Percentiles rank a stretch among this genome's conserved stretches.
phyloP scores from a whole-genome alignment of 2,797 vertebrate species.

The Trachurus trachurus region DNA sequence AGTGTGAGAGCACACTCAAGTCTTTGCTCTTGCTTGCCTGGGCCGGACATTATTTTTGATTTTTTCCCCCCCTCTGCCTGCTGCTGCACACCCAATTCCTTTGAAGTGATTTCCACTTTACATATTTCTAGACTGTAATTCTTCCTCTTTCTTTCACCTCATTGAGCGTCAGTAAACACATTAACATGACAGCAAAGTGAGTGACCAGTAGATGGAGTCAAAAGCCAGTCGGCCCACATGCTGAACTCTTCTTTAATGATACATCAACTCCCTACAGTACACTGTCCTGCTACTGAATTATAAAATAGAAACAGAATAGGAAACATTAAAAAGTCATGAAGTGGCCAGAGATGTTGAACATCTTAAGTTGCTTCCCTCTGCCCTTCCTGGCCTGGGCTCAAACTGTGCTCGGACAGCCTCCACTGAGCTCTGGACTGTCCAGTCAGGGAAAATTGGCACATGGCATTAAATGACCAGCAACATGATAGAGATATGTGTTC shows the following conservation, averaged over 20 bases:
- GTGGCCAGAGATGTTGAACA: constrained; percentile 37
- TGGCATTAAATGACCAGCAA: not conserved
- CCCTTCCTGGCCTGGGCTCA: constrained; percentile 18
- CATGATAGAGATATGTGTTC: no score
- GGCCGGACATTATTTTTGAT: constrained; percentile 52
- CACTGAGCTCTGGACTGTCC: not conserved
- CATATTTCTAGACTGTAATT: constrained; percentile 29
- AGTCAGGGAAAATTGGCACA: not conserved
- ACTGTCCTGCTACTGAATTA: constrained; percentile 53
- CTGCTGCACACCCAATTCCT: constrained; percentile 20
- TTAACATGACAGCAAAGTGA: constrained; percentile 20
- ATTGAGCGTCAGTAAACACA: constrained; percentile 12
- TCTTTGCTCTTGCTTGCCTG: constrained; percentile 35
- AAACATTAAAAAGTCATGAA: constrained; percentile 60
- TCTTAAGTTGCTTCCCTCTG: constrained; percentile 7
- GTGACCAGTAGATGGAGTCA: constrained; percentile 74
- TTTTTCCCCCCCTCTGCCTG: constrained; percentile 33
- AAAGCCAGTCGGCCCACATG: constrained; percentile 47
- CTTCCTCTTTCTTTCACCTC: constrained; percentile 31
- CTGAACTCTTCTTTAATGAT: constrained; percentile 34
- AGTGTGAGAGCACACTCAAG: constrained; percentile 23
- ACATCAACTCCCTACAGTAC: constrained; percentile 12
- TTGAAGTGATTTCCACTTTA: constrained; percentile 60
- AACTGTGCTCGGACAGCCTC: not conserved
- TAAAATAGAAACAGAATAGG: constrained; percentile 42